These are phyloP conservation scores for Aphis craccivora DNA, from an alignment of 1,140 invertebrate species.

Conservation along the genomic window DNA sequence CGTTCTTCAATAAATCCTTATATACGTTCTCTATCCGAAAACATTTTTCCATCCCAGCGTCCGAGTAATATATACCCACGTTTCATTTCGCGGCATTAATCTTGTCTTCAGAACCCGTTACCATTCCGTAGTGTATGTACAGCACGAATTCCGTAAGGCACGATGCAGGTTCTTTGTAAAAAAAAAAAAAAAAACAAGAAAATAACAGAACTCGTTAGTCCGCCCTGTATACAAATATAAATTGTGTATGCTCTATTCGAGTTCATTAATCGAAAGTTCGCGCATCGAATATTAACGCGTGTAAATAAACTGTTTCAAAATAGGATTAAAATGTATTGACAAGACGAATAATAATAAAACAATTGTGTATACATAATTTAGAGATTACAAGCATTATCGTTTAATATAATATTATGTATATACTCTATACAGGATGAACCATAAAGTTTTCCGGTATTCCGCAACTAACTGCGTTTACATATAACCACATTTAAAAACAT, in stretches of 20 bases:
- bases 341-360: neutral
- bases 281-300: neutral
- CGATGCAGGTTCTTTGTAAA: neutral
- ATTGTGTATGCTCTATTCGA: neutral
- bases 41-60: neutral
- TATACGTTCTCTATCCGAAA: neutral
- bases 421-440: neutral
- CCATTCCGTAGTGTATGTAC: neutral
- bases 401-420: neutral
- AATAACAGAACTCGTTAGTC: neutral
- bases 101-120: neutral
- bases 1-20: neutral
- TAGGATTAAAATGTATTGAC: neutral
- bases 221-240: neutral
- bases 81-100: neutral
- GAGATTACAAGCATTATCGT: neutral
- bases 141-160: neutral
- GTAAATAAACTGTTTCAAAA: neutral
- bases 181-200: neutral
- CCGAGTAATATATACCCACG: neutral
- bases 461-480: neutral
- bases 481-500: neutral
- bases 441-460: neutral
- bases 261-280: neutral
- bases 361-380: neutral